Conservation (phyloP, 2,888 invertebrate genomes). For the Leucania comma region DNA sequence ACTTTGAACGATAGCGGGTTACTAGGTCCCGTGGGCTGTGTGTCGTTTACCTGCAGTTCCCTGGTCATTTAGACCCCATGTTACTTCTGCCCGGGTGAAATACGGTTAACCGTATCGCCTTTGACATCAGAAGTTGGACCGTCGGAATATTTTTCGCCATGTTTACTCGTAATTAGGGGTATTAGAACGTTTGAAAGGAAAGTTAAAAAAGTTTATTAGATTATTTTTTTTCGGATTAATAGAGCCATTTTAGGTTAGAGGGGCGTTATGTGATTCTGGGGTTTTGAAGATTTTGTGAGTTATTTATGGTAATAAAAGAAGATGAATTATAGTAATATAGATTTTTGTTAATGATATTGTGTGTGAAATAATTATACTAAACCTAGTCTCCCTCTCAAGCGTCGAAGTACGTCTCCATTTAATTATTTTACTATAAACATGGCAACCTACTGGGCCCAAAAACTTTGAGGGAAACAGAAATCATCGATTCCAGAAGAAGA, state of each 20-base stretch:
- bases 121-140: slow-evolving; percentile 57
- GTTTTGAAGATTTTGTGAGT: not conserved
- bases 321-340: too few species aligned
- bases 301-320: too few species aligned
- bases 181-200: slow-evolving; percentile 53
- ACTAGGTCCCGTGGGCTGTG: slow-evolving; percentile 58
- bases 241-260: not conserved
- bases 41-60: slow-evolving; percentile 65
- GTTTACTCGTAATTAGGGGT: slow-evolving; percentile 55
- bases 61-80: slow-evolving; percentile 66
- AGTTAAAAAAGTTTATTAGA: slow-evolving; percentile 23
- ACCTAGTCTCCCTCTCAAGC: too few species aligned
- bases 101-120: slow-evolving; percentile 64
- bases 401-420: too few species aligned
- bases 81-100: slow-evolving; percentile 64
- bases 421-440: too few species aligned
- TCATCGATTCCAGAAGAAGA: too few species aligned
- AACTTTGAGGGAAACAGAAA: too few species aligned
- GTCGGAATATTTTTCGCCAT: slow-evolving; percentile 57
- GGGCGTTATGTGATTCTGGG: not conserved
- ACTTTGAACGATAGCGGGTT: slow-evolving; percentile 56
- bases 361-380: too few species aligned
- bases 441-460: too few species aligned
- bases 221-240: not conserved
- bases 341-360: too few species aligned